These are phyloP conservation scores for Himalopsyche phryganea DNA, from an alignment of 1,140 invertebrate species.

Conservation along the genomic window DNA sequence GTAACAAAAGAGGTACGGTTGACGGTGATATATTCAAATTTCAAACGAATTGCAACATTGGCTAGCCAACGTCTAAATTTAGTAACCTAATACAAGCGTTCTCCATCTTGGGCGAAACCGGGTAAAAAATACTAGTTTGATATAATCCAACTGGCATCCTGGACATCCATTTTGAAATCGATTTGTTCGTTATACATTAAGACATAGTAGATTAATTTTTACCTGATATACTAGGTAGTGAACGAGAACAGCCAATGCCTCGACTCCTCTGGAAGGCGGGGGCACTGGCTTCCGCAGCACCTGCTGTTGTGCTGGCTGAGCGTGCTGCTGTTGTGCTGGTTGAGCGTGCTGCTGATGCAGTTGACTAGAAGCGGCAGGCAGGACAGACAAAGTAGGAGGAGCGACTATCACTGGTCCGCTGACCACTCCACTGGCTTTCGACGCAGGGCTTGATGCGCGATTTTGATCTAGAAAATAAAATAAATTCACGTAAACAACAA, in stretches of 20 bases:
- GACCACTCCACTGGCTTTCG: background rate
- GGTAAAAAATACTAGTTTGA: no score
- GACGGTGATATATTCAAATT: no score
- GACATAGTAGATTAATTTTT: no score
- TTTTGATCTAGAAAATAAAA: no score
- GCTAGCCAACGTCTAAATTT: no score
- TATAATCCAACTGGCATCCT: no score
- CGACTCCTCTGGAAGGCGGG: conserved; percentile 53
- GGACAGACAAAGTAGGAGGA: conserved; percentile 9
- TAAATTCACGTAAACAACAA: conserved; percentile 16
- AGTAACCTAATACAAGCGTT: no score
- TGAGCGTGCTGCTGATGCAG: conserved; percentile 10
- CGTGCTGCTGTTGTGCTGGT: conserved; percentile 32
- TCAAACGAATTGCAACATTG: no score
- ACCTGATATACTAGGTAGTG: conserved; percentile 70
- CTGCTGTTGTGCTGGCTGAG: background rate
- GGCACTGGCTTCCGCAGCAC: conserved; percentile 39
- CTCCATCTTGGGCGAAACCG: no score
- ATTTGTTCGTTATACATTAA: no score
- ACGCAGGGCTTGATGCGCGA: conserved; percentile 8
- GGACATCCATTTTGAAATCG: no score
- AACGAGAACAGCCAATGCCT: conserved; percentile 66
- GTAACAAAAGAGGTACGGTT: no score
- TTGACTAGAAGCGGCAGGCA: conserved; percentile 10
- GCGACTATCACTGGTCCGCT: background rate